Conservation (phyloP, 2,888 invertebrate species). For the Lamellibrachia columna region DNA sequence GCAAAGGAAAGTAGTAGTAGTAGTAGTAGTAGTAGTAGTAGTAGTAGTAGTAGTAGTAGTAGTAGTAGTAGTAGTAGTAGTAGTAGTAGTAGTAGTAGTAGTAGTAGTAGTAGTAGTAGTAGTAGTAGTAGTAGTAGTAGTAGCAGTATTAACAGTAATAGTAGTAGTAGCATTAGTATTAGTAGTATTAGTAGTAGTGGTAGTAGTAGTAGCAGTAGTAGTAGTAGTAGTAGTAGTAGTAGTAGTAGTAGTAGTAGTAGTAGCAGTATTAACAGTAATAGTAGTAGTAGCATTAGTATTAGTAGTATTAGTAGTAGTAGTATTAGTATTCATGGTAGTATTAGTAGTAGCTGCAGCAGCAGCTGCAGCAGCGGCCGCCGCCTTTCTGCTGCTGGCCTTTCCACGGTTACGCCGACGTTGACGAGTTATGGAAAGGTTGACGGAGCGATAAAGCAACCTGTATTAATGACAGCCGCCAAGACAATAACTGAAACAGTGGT, state of each 20-base stretch:
- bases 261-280: no score
- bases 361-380: neutral
- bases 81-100: neutral
- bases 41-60: neutral
- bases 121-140: no score
- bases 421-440: neutral
- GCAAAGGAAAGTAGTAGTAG: slow-evolving; percentile 20
- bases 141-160: no score
- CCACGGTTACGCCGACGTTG: neutral
- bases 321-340: no score
- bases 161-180: neutral
- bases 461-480: neutral
- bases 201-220: neutral
- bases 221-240: no score
- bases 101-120: no score
- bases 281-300: no score
- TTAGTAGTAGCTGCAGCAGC: no score
- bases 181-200: neutral
- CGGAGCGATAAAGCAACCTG: neutral
- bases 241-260: no score
- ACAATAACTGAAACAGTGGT: neutral
- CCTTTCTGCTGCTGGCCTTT: neutral
- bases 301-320: no score
- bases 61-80: neutral
- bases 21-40: neutral